These are phyloP conservation scores for Eupithecia tripunctaria DNA, from an alignment of 2,888 invertebrate genomes.

Conservation along the genomic window DNA sequence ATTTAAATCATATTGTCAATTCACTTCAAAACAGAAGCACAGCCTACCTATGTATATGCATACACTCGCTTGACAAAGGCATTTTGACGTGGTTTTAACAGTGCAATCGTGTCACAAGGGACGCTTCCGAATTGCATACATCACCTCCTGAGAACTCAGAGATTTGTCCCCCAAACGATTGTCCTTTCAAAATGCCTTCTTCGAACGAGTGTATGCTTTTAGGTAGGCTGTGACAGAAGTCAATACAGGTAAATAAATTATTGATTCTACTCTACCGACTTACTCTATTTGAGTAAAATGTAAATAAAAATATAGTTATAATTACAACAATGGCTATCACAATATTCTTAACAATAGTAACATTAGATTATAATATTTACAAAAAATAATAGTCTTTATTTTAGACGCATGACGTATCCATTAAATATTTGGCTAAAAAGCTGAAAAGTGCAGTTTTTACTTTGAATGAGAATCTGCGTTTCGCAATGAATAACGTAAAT, in stretches of 20 bases:
- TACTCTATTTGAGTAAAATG: conserved; percentile 18
- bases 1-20: conserved; percentile 55
- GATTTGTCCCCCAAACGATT: too few species aligned
- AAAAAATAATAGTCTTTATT: conserved; percentile 11
- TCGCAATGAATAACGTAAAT: not conserved
- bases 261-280: conserved; percentile 18
- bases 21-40: conserved; percentile 49
- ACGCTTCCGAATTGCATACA: too few species aligned
- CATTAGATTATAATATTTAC: conserved; percentile 30
- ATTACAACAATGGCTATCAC: conserved; percentile 34
- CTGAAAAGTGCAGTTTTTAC: conserved; percentile 7
- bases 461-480: not conserved
- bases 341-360: conserved; percentile 31
- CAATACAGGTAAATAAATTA: conserved; percentile 31
- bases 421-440: conserved; percentile 26
- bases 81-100: too few species aligned
- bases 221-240: too few species aligned
- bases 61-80: too few species aligned
- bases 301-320: conserved; percentile 24
- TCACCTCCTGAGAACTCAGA: too few species aligned
- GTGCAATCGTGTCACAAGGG: too few species aligned
- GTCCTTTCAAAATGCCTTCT: too few species aligned
- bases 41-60: too few species aligned
- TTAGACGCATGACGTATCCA: conserved; percentile 10
- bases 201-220: too few species aligned